Evolutionary conservation across 1,140 invertebrate genomes (phyloP).

Genomic region (Apis cerana): DNA sequence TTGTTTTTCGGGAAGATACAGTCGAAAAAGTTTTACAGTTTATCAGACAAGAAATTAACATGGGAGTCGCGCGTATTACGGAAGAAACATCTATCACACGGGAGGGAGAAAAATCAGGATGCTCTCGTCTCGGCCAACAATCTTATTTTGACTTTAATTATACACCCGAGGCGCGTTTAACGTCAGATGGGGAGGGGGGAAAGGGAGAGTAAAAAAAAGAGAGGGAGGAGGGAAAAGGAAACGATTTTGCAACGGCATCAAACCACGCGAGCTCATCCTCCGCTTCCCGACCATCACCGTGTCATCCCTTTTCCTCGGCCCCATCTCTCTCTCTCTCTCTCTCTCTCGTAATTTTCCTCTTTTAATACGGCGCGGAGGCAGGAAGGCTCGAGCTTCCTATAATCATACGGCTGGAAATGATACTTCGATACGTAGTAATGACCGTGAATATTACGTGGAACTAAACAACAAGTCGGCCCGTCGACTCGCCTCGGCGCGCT

Average conservation of each 20-base stretch:
- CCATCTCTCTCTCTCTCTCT: neutral
- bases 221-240: neutral
- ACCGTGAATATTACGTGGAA: slow-evolving; percentile 43
- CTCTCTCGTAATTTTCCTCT: slow-evolving; percentile 19
- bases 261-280: slow-evolving; percentile 62
- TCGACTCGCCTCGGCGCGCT: slow-evolving; percentile 7
- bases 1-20: too few species aligned
- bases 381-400: slow-evolving; percentile 44
- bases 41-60: too few species aligned
- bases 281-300: slow-evolving; percentile 17
- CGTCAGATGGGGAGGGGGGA: slow-evolving; percentile 23
- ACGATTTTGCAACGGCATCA: slow-evolving; percentile 62
- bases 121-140: slow-evolving; percentile 60
- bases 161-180: slow-evolving; percentile 58
- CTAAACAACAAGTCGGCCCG: slow-evolving; percentile 39
- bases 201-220: neutral
- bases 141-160: slow-evolving; percentile 70
- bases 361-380: slow-evolving; percentile 48
- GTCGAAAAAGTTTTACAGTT: too few species aligned
- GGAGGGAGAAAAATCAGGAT: neutral
- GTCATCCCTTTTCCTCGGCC: slow-evolving; percentile 38
- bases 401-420: slow-evolving; percentile 48
- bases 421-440: slow-evolving; percentile 53
- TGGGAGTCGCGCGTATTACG: too few species aligned
- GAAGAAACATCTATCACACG: neutral